phyloP scores from a whole-genome alignment of 2,797 vertebrate genomes.

The Ceryle rudis region DNA sequence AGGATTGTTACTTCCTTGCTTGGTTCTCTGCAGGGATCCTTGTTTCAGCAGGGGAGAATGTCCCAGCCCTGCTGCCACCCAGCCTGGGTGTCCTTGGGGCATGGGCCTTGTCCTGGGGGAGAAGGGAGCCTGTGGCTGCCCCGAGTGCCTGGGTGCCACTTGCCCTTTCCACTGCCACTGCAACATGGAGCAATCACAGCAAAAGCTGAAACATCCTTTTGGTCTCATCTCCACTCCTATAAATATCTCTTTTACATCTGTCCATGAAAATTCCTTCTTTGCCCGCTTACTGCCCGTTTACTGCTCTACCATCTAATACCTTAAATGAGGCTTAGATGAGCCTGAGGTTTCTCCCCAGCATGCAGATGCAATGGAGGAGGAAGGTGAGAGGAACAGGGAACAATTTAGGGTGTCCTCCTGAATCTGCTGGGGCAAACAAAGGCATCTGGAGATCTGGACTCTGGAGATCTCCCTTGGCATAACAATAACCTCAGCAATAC shows the following conservation, averaged over 20 bases:
- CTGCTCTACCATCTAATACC: background rate
- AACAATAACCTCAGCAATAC: background rate
- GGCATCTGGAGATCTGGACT: background rate
- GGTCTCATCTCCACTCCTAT: background rate
- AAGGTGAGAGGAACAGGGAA: background rate
- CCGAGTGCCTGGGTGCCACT: background rate
- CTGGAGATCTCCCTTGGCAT: background rate
- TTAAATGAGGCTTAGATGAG: background rate
- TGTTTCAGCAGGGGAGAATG: background rate
- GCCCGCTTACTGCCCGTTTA: background rate
- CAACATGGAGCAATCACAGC: background rate
- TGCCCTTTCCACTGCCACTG: background rate
- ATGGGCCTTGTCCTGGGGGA: background rate
- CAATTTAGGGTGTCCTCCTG: background rate
- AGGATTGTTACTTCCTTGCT: background rate
- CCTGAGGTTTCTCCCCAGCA: background rate
- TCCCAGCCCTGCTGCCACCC: background rate
- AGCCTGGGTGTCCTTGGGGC: rapidly evolving
- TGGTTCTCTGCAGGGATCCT: background rate
- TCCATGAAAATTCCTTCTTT: background rate
- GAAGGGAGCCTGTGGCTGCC: background rate
- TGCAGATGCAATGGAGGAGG: background rate
- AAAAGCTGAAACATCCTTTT: background rate
- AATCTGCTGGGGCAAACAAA: background rate
- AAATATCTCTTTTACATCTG: background rate